Conservation (phyloP, 1,140 invertebrate genomes). For the Drosophila oshimai region DNA sequence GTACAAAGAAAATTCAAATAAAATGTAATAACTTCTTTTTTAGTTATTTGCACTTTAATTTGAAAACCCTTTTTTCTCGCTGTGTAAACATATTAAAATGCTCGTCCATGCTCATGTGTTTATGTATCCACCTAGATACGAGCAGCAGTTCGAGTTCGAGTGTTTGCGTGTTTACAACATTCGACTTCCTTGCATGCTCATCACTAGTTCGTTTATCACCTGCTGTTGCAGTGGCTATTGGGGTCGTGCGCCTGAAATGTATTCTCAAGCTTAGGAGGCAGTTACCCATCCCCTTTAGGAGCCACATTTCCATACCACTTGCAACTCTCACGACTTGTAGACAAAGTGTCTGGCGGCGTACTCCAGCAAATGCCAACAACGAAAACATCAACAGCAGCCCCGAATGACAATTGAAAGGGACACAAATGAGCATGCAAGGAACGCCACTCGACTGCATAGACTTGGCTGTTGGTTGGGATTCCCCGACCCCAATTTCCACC, state of each 20-base stretch:
- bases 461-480: conserved; percentile 1
- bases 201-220: conserved; percentile 46
- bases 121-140: conserved; percentile 29
- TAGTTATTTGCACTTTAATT: neutral
- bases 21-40: neutral
- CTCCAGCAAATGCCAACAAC: conserved; percentile 35
- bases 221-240: conserved; percentile 37
- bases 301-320: conserved; percentile 32
- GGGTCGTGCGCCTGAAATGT: conserved; percentile 32
- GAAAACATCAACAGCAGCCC: conserved; percentile 30
- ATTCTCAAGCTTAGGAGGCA: conserved; percentile 5
- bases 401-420: conserved; percentile 72
- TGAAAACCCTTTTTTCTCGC: neutral
- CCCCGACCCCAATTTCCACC: conserved; percentile 4
- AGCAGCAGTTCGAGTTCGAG: conserved; percentile 4
- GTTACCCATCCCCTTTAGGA: conserved; percentile 13
- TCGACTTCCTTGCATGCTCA: conserved; percentile 9
- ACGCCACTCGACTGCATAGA: conserved; percentile 60
- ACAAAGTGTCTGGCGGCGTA: conserved; percentile 56
- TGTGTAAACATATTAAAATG: conserved; percentile 14
- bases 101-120: conserved; percentile 21
- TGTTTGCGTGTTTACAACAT: conserved; percentile 34
- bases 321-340: neutral
- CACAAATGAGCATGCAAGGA: conserved; percentile 77
- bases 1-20: neutral